phyloP scores from a whole-genome alignment of 2,888 invertebrate genomes.

The Phragmatobia fuliginosa region DNA sequence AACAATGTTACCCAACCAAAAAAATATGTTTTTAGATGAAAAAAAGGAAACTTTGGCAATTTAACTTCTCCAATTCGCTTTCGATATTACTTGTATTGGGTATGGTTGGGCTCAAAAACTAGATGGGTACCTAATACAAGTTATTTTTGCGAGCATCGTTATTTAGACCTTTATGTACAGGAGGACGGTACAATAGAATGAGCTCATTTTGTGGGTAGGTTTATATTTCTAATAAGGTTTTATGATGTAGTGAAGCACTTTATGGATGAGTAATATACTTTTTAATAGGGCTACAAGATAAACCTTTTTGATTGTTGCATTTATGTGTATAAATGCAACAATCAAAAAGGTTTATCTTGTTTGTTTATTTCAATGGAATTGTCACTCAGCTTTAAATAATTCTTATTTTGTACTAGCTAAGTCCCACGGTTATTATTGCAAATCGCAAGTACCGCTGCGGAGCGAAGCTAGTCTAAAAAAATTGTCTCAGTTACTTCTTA shows the following conservation, averaged over 20 bases:
- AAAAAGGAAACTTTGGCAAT: conserved; percentile 4
- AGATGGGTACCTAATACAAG: conserved; percentile 1
- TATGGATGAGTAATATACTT: neutral
- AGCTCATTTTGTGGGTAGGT: neutral
- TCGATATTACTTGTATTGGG: neutral
- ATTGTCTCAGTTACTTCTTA: no score
- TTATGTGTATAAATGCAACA: neutral
- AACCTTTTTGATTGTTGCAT: neutral
- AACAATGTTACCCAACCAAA: neutral
- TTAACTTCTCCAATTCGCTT: conserved; percentile 1
- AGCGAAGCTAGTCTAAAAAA: no score
- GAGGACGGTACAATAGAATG: neutral
- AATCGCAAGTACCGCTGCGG: no score
- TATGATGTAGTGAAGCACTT: neutral
- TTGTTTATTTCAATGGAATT: no score
- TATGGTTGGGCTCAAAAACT: neutral
- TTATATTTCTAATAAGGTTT: neutral
- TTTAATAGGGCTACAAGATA: neutral
- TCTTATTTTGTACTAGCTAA: no score
- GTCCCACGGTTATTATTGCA: no score
- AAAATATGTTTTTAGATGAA: neutral
- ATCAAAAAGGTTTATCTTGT: neutral
- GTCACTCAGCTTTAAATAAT: no score
- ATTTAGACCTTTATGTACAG: neutral
- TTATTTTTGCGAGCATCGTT: neutral